Percentiles rank a stretch among this genome's conserved stretches.
Evolutionary conservation across 2,113 vertebrate species (phyloP).

Genomic region (Odontophorus gujanensis): DNA sequence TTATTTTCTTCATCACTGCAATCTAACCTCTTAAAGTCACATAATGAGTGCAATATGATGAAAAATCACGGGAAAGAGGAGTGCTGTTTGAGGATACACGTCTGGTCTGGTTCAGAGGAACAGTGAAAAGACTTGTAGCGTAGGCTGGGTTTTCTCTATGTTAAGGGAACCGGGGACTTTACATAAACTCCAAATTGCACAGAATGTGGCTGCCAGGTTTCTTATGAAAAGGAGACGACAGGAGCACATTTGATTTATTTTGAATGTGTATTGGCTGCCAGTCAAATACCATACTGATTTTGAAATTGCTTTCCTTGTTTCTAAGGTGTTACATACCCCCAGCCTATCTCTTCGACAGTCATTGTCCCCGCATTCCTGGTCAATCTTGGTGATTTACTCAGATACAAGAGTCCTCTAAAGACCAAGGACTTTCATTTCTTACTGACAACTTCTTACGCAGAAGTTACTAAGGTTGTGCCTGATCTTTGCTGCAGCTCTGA

Average conservation of each 20-base stretch:
- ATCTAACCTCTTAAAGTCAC: not conserved
- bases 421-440: not conserved
- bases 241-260: conserved; percentile 72
- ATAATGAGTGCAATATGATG: not conserved
- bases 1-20: not conserved
- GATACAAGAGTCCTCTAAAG: not conserved
- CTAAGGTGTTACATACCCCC: conserved; percentile 55
- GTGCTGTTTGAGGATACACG: conserved; percentile 4
- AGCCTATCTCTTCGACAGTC: conserved; percentile 49
- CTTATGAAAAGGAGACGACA: conserved; percentile 77
- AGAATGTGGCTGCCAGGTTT: conserved; percentile 71
- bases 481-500: not conserved
- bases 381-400: conserved; percentile 11
- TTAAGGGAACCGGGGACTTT: conserved; percentile 68
- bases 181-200: conserved; percentile 60
- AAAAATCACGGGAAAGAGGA: conserved; percentile 13
- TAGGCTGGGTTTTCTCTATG: conserved; percentile 42
- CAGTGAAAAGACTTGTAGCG: conserved; percentile 45
- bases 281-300: conserved; percentile 72
- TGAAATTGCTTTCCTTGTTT: conserved; percentile 67
- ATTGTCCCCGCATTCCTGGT: conserved; percentile 52
- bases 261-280: conserved; percentile 69
- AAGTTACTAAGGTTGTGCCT: not conserved
- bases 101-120: conserved; percentile 22
- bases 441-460: not conserved